A percentile compares a stretch with the other conserved stretches of the same genome.
Evolutionary conservation across 2,113 vertebrate genomes (phyloP).

Genomic region (Thinocorus orbignyianus): DNA sequence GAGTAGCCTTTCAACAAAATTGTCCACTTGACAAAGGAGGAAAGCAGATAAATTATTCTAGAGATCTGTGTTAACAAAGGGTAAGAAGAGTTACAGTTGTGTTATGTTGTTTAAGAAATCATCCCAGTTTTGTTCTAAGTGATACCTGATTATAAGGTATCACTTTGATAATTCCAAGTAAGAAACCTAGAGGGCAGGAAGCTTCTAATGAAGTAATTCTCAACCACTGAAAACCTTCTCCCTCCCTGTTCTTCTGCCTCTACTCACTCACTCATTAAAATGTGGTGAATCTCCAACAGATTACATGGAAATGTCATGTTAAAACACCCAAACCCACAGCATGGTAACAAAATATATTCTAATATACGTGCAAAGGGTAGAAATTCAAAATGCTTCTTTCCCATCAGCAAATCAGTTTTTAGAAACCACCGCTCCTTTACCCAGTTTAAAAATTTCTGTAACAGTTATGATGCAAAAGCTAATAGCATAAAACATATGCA

Average conservation of each 20-base stretch:
- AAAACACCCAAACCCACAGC: background rate
- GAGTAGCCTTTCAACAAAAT: background rate
- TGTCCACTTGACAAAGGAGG: background rate
- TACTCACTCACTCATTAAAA: background rate
- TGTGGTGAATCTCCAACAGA: background rate
- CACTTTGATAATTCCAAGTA: background rate
- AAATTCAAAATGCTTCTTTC: background rate
- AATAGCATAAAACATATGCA: background rate
- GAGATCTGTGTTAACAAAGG: accelerated
- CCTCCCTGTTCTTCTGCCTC: background rate
- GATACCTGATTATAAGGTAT: background rate
- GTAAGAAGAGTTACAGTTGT: background rate
- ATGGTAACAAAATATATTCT: background rate
- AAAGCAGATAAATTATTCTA: background rate
- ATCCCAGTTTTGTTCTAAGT: background rate
- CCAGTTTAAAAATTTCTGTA: background rate
- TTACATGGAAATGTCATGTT: background rate
- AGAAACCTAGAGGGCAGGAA: background rate
- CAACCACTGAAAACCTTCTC: background rate
- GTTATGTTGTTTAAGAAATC: background rate
- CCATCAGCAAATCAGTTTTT: background rate
- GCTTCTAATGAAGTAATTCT: background rate
- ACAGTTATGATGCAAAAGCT: background rate
- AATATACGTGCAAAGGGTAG: background rate
- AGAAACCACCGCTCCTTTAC: background rate